Conservation (phyloP, 2,797 vertebrate genomes). For the Amblyraja radiata region DNA sequence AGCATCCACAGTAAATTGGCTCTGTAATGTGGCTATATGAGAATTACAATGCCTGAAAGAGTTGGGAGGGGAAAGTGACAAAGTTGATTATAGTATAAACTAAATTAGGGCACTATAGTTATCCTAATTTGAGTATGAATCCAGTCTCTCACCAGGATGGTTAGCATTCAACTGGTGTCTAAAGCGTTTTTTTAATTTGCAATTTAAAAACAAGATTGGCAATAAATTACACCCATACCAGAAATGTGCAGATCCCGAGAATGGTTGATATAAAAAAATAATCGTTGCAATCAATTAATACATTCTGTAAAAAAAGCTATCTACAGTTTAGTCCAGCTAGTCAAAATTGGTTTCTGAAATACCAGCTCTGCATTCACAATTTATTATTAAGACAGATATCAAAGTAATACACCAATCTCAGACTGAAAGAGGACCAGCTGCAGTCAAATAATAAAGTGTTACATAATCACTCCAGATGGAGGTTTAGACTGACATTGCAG, state of each 20-base stretch:
- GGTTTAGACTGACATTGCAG: neutral
- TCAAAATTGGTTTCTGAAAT: neutral
- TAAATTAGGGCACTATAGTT: no score
- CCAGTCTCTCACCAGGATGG: no score
- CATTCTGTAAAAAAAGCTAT: neutral
- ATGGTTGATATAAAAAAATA: neutral
- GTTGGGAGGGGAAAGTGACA: no score
- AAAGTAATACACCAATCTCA: neutral
- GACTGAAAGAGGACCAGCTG: neutral
- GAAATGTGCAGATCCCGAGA: neutral
- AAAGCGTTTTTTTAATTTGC: neutral
- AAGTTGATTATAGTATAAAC: no score
- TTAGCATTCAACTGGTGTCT: neutral
- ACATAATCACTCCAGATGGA: neutral
- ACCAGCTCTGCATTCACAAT: neutral
- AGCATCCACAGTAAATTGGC: no score
- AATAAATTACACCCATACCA: neutral
- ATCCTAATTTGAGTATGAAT: neutral
- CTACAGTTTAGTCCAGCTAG: neutral
- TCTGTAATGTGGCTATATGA: neutral
- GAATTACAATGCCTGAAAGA: neutral
- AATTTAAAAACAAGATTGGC: neutral
- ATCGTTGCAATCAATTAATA: neutral
- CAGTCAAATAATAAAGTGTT: neutral
- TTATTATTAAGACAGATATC: neutral